Evolutionary conservation across 2,113 vertebrate genomes (phyloP), one percentile per base, ranked within the genome.

Genomic region (Daboia siamensis): DNA sequence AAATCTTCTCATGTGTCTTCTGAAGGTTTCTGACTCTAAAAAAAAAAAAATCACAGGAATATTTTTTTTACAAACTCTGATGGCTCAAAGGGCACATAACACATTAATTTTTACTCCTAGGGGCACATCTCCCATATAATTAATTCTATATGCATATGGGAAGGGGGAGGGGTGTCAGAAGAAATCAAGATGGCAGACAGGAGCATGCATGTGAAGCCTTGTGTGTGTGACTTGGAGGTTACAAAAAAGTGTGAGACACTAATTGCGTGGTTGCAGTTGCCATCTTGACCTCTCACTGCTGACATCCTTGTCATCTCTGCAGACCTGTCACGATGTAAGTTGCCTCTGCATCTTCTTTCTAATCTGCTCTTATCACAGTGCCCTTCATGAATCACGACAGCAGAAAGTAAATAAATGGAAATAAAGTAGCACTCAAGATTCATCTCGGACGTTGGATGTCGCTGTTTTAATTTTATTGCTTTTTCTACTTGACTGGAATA

Each of bases 11-110:
- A 69, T 93, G 2, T n/a, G 69, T 51, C 44, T 91, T 93, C 20
- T 33, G 94, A 93, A 29, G 88, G 91, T 23, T 10, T 93, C 94
- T 29, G 94, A 46, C 89, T 89, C 94, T 93, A 86, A 95, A 95
- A 94, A 90, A 94, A 90, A 88, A 86, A 95, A 95, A 95, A 90
- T 88, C 8, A 39, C 51, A 15, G 26, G 29, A 13, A 86, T 91
- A 90, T 88, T 48, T 93, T 51, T 86, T 55, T 55, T 55, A 39
- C 20, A 54, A 17, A 55, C 15, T 23, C 54, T 15, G 5, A 15
- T 39, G n/a, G n/a, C 15, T 33, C 64, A 74, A n/a, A 5, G 2
- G 64, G 15, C n/a, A 3, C n/a, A 20, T 33, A 74, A 17, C n/a
- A 39, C 69, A 39, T 20, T 39, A 74, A 17, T 20, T 17, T 74